Evolutionary conservation across 2,113 vertebrate species (phyloP), one percentile per base, ranked within the genome.

Genomic region (Ammodytes marinus): DNA sequence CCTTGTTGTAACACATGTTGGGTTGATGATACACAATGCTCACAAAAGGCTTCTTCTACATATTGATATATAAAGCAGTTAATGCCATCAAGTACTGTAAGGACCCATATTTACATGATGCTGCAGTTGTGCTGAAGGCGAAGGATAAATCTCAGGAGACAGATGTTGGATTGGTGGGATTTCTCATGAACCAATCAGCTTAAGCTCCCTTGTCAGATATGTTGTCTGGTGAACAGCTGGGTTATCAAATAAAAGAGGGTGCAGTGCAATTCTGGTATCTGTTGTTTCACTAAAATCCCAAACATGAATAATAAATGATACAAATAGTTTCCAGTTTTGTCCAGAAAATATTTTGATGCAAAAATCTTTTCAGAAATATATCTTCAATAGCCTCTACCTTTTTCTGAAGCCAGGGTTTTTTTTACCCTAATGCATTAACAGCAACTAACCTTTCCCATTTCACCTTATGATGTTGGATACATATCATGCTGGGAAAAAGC

Each of bases 291-390:
- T 77, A 76, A 88, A 87, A 85, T 60, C 73, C 49, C 6, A 0
- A 1, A 55, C 64, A 79, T 87, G 39, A 79, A 90, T 88, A 67
- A 90, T 79, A 50, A 69, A 85, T 83, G 40, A 59, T 17, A 57
- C 19, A 57, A 61, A 67, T 35, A 49, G 47, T 72, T 71, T 78
- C 37, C 54, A 58, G 47, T 86, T 75, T 74, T 72, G 61, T 73
- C 40, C 2, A 45, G 2, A 40, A 76, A 55, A 60, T 53, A 66
- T 55, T 65, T 57, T 43, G 2, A 53, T 11, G 13, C n/a, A 8
- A 60, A 17, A 8, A 1, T 74, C 9, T 69, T 69, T 67, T 63
- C 4, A 58, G 17, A 61, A 66, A 35, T 11, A 35, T 14, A 5
- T 54, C n/a, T 13, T 66, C 19, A 47, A 6, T 35, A 27, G 27